phyloP scores from a whole-genome alignment of 1,140 invertebrate species.

The Achroia grisella region DNA sequence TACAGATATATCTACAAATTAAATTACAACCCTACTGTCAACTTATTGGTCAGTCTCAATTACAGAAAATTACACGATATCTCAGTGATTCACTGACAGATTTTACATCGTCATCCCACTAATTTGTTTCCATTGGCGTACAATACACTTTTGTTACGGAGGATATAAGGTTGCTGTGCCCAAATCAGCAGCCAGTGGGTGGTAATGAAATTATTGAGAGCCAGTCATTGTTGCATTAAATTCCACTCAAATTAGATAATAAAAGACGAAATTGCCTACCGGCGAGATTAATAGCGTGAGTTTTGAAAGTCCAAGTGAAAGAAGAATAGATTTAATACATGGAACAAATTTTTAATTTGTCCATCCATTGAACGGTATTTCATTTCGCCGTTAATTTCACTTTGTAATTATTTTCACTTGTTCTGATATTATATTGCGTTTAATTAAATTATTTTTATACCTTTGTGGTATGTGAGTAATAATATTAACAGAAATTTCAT shows the following conservation, averaged over 20 bases:
- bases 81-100: constrained; percentile 8
- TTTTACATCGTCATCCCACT: constrained; percentile 39
- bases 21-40: not conserved
- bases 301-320: constrained; percentile 4
- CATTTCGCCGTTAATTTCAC: no score
- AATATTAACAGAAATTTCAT: no score
- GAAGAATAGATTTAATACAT: not conserved
- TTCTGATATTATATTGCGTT: no score
- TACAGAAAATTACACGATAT: not conserved
- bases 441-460: no score
- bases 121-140: constrained; percentile 50
- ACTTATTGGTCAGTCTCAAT: not conserved
- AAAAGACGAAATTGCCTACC: constrained; percentile 36
- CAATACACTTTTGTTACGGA: constrained; percentile 42
- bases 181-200: constrained; percentile 30
- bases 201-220: constrained; percentile 62
- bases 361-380: not conserved
- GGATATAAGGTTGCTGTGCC: constrained; percentile 2
- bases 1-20: not conserved
- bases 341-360: constrained; percentile 4
- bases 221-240: constrained; percentile 58
- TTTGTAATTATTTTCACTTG: no score
- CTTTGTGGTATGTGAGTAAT: no score
- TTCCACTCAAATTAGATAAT: constrained; percentile 52
- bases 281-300: constrained; percentile 24